A percentile compares a stretch with the other conserved stretches of the same genome.
Evolutionary conservation across 1,140 invertebrate genomes (phyloP).

Genomic region (Drosophila hydei): DNA sequence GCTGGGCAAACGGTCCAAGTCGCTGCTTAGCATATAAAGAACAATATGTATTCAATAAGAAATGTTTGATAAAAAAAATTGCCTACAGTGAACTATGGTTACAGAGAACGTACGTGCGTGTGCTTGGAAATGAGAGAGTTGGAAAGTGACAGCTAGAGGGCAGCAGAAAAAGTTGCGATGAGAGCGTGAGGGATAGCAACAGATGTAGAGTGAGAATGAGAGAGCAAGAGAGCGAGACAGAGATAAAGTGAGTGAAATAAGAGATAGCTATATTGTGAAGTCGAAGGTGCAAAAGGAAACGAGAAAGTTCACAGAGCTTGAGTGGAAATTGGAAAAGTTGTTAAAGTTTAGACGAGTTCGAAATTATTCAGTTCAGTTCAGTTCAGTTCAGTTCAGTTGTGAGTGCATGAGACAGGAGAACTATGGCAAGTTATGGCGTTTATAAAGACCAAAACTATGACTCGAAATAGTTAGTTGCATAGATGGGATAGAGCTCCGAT

Average conservation of each 20-base stretch:
- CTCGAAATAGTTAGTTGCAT: conserved; percentile 46
- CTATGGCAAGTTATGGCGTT: conserved; percentile 84
- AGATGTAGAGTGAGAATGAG: conserved; percentile 44
- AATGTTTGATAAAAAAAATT: conserved; percentile 39
- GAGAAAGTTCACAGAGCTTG: conserved; percentile 74
- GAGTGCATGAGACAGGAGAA: conserved; percentile 58
- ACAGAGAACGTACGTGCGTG: conserved; percentile 50
- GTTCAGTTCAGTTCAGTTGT: conserved; percentile 77
- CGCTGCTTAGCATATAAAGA: conserved; percentile 34
- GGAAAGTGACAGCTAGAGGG: conserved; percentile 68
- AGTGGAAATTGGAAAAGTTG: conserved; percentile 62
- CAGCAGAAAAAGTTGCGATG: conserved; percentile 38
- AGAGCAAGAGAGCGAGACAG: conserved; percentile 33
- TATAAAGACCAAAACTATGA: conserved; percentile 76
- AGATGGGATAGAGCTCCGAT: conserved; percentile 27
- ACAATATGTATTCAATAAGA: conserved; percentile 22
- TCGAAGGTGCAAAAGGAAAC: conserved; percentile 61
- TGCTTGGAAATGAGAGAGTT: conserved; percentile 67
- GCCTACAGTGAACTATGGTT: conserved; percentile 70
- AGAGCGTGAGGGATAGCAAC: conserved; percentile 49
- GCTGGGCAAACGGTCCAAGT: conserved; percentile 56
- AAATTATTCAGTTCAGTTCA: conserved; percentile 61
- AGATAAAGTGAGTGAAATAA: conserved; percentile 4
- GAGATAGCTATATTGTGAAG: conserved; percentile 11
- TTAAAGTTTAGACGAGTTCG: conserved; percentile 45